phyloP scores from a whole-genome alignment of 2,113 vertebrate species.

The Neodon shergylaensis region DNA sequence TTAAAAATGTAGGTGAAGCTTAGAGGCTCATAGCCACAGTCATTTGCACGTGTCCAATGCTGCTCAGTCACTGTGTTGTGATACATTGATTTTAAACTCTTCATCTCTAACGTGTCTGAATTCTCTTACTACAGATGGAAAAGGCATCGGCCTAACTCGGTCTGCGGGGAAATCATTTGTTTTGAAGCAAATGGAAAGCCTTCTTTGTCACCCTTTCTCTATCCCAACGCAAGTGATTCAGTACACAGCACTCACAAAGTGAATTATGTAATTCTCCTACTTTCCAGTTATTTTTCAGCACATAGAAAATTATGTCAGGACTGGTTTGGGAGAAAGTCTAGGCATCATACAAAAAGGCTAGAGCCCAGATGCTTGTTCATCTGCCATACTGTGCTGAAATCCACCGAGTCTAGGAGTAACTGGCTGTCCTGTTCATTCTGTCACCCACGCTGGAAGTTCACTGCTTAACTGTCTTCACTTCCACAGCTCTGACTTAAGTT shows the following conservation, averaged over 20 bases:
- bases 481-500: neutral
- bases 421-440: neutral
- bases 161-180: neutral
- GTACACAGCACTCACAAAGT: neutral
- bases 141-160: neutral
- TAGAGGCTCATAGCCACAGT: neutral
- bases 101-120: neutral
- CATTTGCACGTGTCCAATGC: neutral
- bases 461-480: neutral
- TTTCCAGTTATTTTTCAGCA: neutral
- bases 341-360: neutral
- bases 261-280: neutral
- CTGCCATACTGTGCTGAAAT: neutral
- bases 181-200: neutral
- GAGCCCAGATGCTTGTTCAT: neutral
- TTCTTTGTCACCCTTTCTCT: neutral
- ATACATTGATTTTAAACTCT: neutral
- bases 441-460: neutral
- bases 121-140: neutral
- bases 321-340: neutral
- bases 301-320: neutral
- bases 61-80: neutral
- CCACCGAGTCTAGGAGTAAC: neutral
- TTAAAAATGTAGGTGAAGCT: slow-evolving; percentile 21
- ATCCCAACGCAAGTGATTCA: neutral